Evolutionary conservation across 2,113 vertebrate genomes (phyloP).

Genomic region (Channa maculata): DNA sequence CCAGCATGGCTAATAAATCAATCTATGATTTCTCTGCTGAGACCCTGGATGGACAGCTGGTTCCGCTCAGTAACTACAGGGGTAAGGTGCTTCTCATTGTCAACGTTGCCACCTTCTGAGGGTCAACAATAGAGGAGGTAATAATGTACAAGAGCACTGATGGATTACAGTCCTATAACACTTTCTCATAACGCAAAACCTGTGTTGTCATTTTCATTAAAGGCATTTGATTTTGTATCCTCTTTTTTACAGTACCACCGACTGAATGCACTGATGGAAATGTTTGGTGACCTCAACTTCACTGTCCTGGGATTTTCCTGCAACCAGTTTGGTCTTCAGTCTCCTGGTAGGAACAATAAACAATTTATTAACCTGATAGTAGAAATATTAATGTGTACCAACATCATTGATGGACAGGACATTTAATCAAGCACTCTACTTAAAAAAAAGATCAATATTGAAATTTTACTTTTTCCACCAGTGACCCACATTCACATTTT

Average conservation of each 20-base stretch:
- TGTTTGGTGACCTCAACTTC: constrained; percentile 77
- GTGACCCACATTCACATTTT: too few relatives aligned
- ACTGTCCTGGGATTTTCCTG: constrained; percentile 83
- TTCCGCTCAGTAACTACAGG: constrained; percentile 74
- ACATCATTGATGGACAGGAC: too few relatives aligned
- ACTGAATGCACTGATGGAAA: constrained; percentile 87
- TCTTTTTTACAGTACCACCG: constrained; percentile 76
- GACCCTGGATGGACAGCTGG: constrained; percentile 75
- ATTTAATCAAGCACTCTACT: too few relatives aligned
- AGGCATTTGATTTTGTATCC: constrained; percentile 11
- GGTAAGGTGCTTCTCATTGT: constrained; percentile 83
- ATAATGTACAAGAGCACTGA: constrained; percentile 33
- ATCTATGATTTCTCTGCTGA: constrained; percentile 83
- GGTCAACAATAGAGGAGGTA: constrained; percentile 85
- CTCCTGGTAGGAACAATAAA: constrained; percentile 76
- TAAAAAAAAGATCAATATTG: too few relatives aligned
- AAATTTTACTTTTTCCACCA: too few relatives aligned
- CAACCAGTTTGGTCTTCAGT: constrained; percentile 86
- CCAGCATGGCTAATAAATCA: constrained; percentile 71
- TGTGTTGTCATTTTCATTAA: constrained; percentile 14
- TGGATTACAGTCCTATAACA: constrained; percentile 13
- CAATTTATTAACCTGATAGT: neutral
- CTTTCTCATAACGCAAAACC: constrained; percentile 4
- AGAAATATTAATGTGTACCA: too few relatives aligned
- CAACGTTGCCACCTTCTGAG: constrained; percentile 87